Evolutionary conservation across 1,140 invertebrate species (phyloP), one percentile per base, ranked within the genome.

Genomic region (Drosophila serrata): DNA sequence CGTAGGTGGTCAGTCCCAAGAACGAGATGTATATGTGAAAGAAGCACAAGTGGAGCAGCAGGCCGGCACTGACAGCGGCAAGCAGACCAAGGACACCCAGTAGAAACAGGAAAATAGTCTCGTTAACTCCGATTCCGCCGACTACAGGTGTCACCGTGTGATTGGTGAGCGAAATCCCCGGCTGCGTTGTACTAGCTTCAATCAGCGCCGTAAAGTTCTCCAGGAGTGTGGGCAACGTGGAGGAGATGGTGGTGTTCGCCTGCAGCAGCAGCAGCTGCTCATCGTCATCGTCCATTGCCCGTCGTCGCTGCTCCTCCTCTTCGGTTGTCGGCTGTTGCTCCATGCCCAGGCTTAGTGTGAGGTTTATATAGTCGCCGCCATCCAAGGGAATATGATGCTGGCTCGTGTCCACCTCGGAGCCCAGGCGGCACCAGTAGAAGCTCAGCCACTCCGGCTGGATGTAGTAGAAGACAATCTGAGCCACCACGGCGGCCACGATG

Each of bases 11-110:
- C 17, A 98, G 93, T 0, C 97, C 97, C 58, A 97, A 93, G 70
- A 95, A 95, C 9, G 96, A 96, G 86, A 98, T 97, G 93, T 98
- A 98, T 45, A 97, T 95, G 93, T 98, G 97, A 93, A 98, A 98
- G 91, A 96, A 96, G 90, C 97, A 97, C 24, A 99, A 94, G 93
- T 99, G 98, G 19, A 97, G 93, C 11, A 99, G 94, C 22, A 98
- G 93, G 22, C 95, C 95, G 1, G 96, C 95, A 5, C 97, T 96
- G 9, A 97, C 94, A 7, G 96, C 93, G 1, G 97, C 96, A 19
- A 97, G 93, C 11, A 96, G 74, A 6, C 95, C 95, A 19, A 96
- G 93, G 12, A 95, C 91, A 0, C 94, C 94, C 27, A 96, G 94
- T 42, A 97, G 94, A 12, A 94, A 90, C 31, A 96, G 92, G 46